Evolutionary conservation across 2,113 vertebrate species (phyloP).

Genomic region (Trogon surrucura): DNA sequence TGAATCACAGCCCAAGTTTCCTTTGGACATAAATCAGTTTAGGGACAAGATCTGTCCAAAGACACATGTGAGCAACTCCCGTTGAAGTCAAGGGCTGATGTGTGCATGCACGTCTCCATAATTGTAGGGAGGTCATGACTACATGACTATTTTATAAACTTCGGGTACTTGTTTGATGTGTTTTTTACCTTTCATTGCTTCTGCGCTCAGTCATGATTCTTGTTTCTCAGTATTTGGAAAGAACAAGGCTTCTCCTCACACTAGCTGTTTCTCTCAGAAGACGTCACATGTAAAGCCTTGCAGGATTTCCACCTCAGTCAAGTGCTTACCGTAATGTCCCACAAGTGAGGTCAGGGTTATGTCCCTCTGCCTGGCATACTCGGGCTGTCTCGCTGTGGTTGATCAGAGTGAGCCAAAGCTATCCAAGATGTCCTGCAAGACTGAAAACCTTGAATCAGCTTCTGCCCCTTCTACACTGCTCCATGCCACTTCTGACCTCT

Average conservation of each 20-base stretch:
- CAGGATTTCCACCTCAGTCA: neutral
- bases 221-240: neutral
- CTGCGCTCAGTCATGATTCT: neutral
- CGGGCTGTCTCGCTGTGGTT: neutral
- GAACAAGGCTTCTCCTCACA: neutral
- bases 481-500: neutral
- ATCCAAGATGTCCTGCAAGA: neutral
- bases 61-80: constrained; percentile 25
- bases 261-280: neutral
- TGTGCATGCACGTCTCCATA: neutral
- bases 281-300: neutral
- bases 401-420: neutral
- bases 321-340: neutral
- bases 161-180: neutral
- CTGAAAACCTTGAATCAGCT: neutral
- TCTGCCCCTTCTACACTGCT: neutral
- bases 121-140: constrained; percentile 11
- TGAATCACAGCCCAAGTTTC: constrained; percentile 38
- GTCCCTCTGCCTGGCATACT: neutral
- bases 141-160: neutral
- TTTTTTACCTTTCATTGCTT: neutral
- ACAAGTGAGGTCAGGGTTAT: neutral
- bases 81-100: neutral
- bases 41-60: constrained; percentile 46
- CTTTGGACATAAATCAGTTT: constrained; percentile 38